Base-by-base conservation (phyloP, 2,797 vertebrate genomes). In the Meriones psammophilus region DNA sequence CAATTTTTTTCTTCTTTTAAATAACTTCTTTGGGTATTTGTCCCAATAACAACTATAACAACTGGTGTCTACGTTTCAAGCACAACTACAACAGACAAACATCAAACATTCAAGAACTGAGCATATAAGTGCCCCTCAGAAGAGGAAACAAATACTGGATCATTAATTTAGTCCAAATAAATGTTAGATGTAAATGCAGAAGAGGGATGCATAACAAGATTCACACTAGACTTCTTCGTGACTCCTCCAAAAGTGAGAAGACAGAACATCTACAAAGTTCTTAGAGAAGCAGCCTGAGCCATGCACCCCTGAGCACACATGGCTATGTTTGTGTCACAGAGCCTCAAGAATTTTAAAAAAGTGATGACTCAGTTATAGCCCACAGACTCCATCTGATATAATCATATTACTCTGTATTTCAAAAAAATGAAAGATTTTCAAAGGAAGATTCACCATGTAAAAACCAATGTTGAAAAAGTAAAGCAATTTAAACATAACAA, bases 131-230 rank as follows among this genome's bases (percentile, higher is more conserved):
- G 81, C 36, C 71, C 64, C 60, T 92, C 28, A 73, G 76, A 69
- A 95, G n/a, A 92, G 56, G 58, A 60, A 26, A 30, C 28, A 92
- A 79, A 74, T 14, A 68, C 12, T 3, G 58, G 18, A 77, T 81
- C 69, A 88, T 42, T 13, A 92, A 94, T 78, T 74, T 6, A 28
- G 74, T 54, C 54, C 33, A 94, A 83, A 94, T 64, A 74, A 93
- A 88, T 17, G 46, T n/a, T 78, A 30, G 81, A 62, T 89, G 88
- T 79, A 96, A 90, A 89, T 54, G 30, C 24, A 73, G 18, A 89
- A 68, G 87, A 42, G 46, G 18, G 89, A 87, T 46, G 36, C 28
- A 92, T 28, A 92, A 64, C 30, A 74, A 93, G 79, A 74, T 5
- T 54, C 64, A 60, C 8, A 42, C 88, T 26, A 83, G 80, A 64